phyloP scores from a whole-genome alignment of 2,888 invertebrate species.

The Hirtodrosophila trivittata region DNA sequence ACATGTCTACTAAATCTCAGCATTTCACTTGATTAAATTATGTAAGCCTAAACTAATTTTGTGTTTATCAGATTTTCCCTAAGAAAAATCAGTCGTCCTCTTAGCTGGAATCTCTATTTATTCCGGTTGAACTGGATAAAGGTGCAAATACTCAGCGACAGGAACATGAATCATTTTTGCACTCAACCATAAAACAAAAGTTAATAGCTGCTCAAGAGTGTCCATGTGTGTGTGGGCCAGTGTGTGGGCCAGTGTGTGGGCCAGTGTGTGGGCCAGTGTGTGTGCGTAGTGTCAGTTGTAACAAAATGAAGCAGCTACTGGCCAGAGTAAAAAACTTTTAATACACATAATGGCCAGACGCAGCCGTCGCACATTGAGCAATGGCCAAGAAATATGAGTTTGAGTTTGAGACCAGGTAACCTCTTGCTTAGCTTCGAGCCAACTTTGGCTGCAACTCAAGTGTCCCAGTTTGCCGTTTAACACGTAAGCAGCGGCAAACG shows the following conservation, averaged over 20 bases:
- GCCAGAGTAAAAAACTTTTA: constrained; percentile 72
- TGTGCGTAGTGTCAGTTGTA: constrained; percentile 69
- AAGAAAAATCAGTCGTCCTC: constrained; percentile 1
- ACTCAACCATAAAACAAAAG: constrained; percentile 70
- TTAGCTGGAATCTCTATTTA: constrained; percentile 4
- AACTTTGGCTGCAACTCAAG: constrained; percentile 74
- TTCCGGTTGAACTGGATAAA: constrained; percentile 29
- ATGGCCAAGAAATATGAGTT: constrained; percentile 27
- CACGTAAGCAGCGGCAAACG: constrained; percentile 49
- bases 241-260: constrained; percentile 16
- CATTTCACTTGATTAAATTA: too few relatives aligned
- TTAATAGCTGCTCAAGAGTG: constrained; percentile 63
- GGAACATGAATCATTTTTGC: constrained; percentile 64
- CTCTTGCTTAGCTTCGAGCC: constrained; percentile 45
- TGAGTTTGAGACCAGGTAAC: constrained; percentile 33
- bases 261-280: too few relatives aligned
- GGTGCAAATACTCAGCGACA: constrained; percentile 40
- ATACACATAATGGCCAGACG: constrained; percentile 73
- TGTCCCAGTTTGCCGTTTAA: constrained; percentile 79
- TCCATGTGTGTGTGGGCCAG: constrained; percentile 4
- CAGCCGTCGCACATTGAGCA: constrained; percentile 51
- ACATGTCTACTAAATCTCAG: background rate
- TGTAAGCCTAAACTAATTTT: too few relatives aligned
- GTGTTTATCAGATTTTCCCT: too few relatives aligned
- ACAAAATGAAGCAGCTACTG: constrained; percentile 69